Percentiles rank a stretch among this genome's conserved stretches.
Conservation (phyloP, 2,113 vertebrate genomes). For the Cryptotis parvus region DNA sequence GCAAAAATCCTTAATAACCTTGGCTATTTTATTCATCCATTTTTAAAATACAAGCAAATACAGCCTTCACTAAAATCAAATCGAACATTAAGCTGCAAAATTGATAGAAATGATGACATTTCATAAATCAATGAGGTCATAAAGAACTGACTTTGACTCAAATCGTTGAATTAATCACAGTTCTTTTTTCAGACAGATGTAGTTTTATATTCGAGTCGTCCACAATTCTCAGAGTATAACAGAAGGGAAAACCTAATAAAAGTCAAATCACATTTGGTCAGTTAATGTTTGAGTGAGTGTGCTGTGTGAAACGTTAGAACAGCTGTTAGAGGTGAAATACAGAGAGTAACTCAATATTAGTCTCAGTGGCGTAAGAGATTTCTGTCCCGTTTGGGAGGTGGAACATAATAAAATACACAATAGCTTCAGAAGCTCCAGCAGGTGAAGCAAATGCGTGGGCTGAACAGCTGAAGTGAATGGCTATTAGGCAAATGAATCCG, state of each 20-base stretch:
- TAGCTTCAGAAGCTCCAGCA: not conserved
- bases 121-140: not conserved
- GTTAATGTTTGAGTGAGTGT: not conserved
- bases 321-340: not conserved
- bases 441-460: not conserved
- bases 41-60: slow-evolving; percentile 7
- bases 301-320: slow-evolving; percentile 5
- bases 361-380: not conserved
- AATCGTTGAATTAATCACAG: slow-evolving; percentile 18
- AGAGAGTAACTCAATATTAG: not conserved
- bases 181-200: not conserved
- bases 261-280: slow-evolving; percentile 32
- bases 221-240: not conserved
- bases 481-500: not conserved
- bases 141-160: slow-evolving; percentile 27
- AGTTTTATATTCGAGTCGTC: slow-evolving; percentile 24
- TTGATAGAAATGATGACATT: not conserved
- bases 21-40: not conserved
- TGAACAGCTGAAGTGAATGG: not conserved
- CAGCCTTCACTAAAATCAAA: not conserved
- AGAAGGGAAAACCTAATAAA: not conserved
- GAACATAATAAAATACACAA: not conserved
- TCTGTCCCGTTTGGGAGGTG: not conserved
- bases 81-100: not conserved
- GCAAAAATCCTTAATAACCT: not conserved